Evolutionary conservation across 2,888 invertebrate species (phyloP).

Genomic region (Cordilura impudica): DNA sequence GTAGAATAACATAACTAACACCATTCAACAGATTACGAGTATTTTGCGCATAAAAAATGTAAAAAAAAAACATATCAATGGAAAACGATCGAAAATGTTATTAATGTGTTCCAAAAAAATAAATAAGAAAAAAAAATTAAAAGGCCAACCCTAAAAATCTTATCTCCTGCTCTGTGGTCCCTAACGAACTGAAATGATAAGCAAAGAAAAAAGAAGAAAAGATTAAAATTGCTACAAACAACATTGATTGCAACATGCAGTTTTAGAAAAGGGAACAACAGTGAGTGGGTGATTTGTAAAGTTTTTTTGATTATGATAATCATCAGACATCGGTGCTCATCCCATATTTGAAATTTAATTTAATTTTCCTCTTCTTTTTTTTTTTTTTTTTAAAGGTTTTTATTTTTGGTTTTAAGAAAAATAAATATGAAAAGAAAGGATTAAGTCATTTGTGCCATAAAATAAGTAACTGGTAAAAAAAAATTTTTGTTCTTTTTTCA

Average conservation of each 20-base stretch:
- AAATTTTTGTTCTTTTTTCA: conserved; percentile 17
- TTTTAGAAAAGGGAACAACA: neutral
- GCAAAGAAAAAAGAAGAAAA: conserved; percentile 18
- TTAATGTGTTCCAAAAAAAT: neutral
- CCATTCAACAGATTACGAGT: conserved; percentile 49
- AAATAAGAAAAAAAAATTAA: neutral
- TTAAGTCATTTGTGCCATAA: neutral
- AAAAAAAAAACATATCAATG: conserved; percentile 35
- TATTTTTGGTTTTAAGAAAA: neutral
- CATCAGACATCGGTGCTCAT: neutral
- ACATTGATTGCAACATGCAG: neutral
- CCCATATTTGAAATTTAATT: neutral
- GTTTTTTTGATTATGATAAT: conserved; percentile 24
- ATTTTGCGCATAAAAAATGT: conserved; percentile 49
- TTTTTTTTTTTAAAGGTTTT: conserved; percentile 7
- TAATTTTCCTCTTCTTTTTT: conserved; percentile 2
- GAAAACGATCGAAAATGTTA: conserved; percentile 22
- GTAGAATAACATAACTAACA: too few relatives aligned
- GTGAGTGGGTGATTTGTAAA: conserved; percentile 22
- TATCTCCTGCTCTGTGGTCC: conserved; percentile 22
- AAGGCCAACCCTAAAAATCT: conserved; percentile 17
- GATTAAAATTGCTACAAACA: conserved; percentile 14
- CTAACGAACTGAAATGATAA: conserved; percentile 44
- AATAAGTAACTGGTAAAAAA: neutral
- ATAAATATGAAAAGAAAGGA: conserved; percentile 6